A percentile compares a stretch with the other conserved stretches of the same genome.
These are phyloP conservation scores for Phoenicopterus ruber DNA, from an alignment of 2,113 vertebrate genomes.

Conservation along the genomic window DNA sequence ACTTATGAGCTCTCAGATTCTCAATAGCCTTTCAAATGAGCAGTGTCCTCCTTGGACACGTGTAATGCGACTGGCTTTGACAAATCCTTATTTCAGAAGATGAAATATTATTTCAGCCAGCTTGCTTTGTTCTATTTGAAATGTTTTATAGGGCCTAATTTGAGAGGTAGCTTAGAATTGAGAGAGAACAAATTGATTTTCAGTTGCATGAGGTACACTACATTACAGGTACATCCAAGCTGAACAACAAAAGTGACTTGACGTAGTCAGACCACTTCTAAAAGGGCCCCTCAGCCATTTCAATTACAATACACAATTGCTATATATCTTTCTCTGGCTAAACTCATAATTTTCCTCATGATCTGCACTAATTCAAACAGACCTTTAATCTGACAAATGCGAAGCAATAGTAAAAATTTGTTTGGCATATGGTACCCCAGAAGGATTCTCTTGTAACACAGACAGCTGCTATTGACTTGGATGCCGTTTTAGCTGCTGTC, in stretches of 20 bases:
- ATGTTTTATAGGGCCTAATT: slow-evolving; percentile 56
- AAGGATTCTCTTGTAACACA: slow-evolving; percentile 11
- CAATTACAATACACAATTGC: neutral
- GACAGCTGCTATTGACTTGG: neutral
- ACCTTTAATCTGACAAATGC: neutral
- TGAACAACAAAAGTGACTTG: slow-evolving; percentile 34
- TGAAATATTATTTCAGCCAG: slow-evolving; percentile 46
- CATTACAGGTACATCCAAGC: slow-evolving; percentile 39
- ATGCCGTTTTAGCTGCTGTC: slow-evolving; percentile 29
- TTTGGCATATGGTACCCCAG: neutral
- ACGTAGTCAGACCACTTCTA: neutral
- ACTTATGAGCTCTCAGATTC: slow-evolving; percentile 9
- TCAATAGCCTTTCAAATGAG: slow-evolving; percentile 34
- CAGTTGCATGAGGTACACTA: slow-evolving; percentile 9
- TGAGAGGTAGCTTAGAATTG: slow-evolving; percentile 25
- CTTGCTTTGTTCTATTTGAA: slow-evolving; percentile 54
- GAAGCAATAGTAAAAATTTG: neutral
- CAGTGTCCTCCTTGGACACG: slow-evolving; percentile 28
- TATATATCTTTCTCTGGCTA: neutral
- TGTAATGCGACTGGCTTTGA: slow-evolving; percentile 23
- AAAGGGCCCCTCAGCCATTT: neutral
- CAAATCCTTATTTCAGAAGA: slow-evolving; percentile 40
- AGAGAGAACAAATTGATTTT: slow-evolving; percentile 57
- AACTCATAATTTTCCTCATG: neutral
- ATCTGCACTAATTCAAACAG: neutral